Evolutionary conservation across 2,113 vertebrate species (phyloP).

Genomic region (Motacilla tschutschensis): DNA sequence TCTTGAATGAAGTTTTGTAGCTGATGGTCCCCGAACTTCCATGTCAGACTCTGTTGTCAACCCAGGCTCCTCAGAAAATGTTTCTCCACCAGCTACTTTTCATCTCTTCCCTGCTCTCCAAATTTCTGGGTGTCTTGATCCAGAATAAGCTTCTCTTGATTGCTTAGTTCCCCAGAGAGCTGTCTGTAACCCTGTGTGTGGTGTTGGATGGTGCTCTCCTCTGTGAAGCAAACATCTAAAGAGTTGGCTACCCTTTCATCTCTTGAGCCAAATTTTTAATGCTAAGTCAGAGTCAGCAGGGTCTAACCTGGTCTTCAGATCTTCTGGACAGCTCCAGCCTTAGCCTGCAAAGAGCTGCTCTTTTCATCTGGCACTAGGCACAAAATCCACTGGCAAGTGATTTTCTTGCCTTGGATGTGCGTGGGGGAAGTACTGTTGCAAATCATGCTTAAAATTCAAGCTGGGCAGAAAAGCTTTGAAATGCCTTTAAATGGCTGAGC

Average conservation of each 20-base stretch:
- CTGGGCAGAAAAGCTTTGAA: slow-evolving; percentile 24
- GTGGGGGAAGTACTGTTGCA: neutral
- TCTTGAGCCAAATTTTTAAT: neutral
- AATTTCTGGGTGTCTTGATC: neutral
- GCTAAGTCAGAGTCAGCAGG: neutral
- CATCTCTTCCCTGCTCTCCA: neutral
- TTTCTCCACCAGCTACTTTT: neutral
- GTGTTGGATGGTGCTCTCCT: neutral
- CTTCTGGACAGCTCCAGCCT: neutral
- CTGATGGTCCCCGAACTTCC: neutral
- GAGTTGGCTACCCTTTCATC: neutral
- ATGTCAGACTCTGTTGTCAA: neutral
- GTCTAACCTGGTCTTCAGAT: slow-evolving; percentile 5
- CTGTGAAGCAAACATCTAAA: slow-evolving; percentile 19
- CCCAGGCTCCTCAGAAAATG: neutral
- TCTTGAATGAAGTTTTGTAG: neutral
- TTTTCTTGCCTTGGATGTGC: neutral
- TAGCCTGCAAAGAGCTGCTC: neutral
- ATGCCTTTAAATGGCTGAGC: slow-evolving; percentile 29
- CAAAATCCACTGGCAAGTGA: neutral
- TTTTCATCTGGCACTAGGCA: neutral
- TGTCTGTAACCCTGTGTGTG: neutral
- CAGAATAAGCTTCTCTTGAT: neutral
- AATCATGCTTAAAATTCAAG: slow-evolving; percentile 41
- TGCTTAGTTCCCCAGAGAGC: neutral